Conservation (phyloP, 1,140 invertebrate genomes). For the Neuroterus valhalla region DNA sequence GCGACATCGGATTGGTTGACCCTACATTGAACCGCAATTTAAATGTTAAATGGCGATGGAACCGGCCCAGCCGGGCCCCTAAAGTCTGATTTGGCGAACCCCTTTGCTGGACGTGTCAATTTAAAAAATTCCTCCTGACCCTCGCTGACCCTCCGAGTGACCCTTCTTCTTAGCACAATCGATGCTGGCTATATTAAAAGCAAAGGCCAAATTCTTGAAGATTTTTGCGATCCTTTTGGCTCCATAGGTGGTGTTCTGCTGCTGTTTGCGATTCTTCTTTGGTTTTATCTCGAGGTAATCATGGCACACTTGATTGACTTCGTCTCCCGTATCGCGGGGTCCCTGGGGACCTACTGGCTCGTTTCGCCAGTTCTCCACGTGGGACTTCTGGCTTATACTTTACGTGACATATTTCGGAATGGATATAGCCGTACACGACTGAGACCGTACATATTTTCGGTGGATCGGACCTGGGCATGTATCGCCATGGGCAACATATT, state of each 20-base stretch:
- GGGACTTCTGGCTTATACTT: conserved; percentile 53
- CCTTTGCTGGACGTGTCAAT: conserved; percentile 21
- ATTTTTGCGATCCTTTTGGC: neutral
- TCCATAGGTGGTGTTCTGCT: too few species aligned
- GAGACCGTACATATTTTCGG: conserved; percentile 68
- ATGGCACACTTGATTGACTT: neutral
- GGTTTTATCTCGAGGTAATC: too few species aligned
- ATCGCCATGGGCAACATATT: conserved; percentile 73
- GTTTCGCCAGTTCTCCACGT: conserved; percentile 45
- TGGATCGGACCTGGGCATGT: conserved; percentile 65
- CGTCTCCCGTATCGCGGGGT: neutral
- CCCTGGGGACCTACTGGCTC: neutral
- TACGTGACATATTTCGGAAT: conserved; percentile 68
- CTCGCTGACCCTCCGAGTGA: neutral
- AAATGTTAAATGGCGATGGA: conserved; percentile 21
- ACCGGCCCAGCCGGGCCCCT: conserved; percentile 6
- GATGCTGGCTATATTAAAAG: conserved; percentile 22
- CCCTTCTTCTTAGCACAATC: neutral
- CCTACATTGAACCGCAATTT: conserved; percentile 23
- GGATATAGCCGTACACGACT: conserved; percentile 58
- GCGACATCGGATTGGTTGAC: conserved; percentile 29
- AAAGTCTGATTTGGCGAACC: conserved; percentile 26
- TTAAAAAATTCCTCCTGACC: conserved; percentile 26
- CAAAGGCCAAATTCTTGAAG: conserved; percentile 4
- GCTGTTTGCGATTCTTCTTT: too few species aligned